Evolutionary conservation across 2,113 vertebrate genomes (phyloP), one percentile per base, ranked within the genome.

Genomic region (Triplophysa rosa): DNA sequence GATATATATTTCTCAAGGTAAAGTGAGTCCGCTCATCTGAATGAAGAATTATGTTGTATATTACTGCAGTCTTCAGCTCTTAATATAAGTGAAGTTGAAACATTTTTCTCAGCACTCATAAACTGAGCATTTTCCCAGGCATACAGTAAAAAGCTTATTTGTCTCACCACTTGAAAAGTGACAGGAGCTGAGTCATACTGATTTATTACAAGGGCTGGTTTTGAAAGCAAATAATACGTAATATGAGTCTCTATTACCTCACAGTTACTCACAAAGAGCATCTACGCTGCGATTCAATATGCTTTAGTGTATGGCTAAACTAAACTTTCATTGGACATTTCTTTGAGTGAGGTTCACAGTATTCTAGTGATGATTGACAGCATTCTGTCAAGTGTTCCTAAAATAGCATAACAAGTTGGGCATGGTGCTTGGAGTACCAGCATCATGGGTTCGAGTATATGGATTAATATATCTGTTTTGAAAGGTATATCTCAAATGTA

Each of bases 101-200:
- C n/a, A 58, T 56, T 58, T 40, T 40, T n/a, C 52, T 84, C 81
- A 85, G 29, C n/a, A 23, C 69, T 56, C 33, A 58, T 21, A 21
- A 59, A 40, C 29, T 21, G 17, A 58, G 5, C 2, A 59, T 33
- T 56, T 70, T 71, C 26, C 49, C 17, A 21, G 29, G 12, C 47
- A 13, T 12, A 13, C 13, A 52, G 16, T 52, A 16, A 56, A 56
- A 70, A 47, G 6, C 19, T 70, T 16, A 11, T 40, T 59, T 17
- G 68, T 71, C 52, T 71, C n/a, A 69, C 10, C 68, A 56, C 68
- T 56, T 33, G 24, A 59, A 59, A 59, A 72, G 52, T 71, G 52
- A 58, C 52, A 21, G 19, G 26, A 58, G 69, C 52, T 4, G 52
- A 72, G 69, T 40, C 52, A 59, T 72, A 59, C 33, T 40, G 19